A percentile compares a stretch with the other conserved stretches of the same genome.
These are phyloP conservation scores for Hylyphantes graminicola DNA, from an alignment of 1,140 invertebrate species.

Conservation along the genomic window DNA sequence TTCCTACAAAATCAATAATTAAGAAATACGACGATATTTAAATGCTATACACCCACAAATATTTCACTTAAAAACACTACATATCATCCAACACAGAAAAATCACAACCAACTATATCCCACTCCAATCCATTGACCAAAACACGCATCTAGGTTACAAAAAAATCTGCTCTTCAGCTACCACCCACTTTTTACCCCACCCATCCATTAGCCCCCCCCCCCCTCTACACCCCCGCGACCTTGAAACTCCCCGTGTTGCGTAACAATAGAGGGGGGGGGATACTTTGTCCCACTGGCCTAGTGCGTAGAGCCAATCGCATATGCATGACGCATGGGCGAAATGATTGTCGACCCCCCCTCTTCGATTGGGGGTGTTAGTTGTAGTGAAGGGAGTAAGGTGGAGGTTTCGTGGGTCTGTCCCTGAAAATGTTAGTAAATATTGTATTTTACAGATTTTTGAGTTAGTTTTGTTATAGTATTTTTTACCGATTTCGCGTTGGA, in stretches of 20 bases:
- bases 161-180: not conserved
- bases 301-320: slow-evolving; percentile 41
- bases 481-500: no score
- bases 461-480: no score
- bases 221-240: slow-evolving; percentile 40
- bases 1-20: not conserved
- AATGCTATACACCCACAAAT: not conserved
- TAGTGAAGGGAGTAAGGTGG: not conserved
- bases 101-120: not conserved
- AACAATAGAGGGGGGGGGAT: slow-evolving; percentile 31
- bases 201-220: slow-evolving; percentile 50
- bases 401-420: slow-evolving; percentile 3
- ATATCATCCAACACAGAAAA: not conserved
- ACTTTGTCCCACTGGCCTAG: slow-evolving; percentile 54
- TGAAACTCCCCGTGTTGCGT: slow-evolving; percentile 48
- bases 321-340: slow-evolving; percentile 50
- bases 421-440: no score
- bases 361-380: slow-evolving; percentile 16
- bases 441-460: no score
- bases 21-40: not conserved
- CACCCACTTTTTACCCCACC: not conserved
- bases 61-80: not conserved
- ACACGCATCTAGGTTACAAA: not conserved
- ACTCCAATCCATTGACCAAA: not conserved
- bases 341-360: slow-evolving; percentile 27